Evolutionary conservation across 2,888 invertebrate species (phyloP).

Genomic region (Eristalinus sepulchralis): DNA sequence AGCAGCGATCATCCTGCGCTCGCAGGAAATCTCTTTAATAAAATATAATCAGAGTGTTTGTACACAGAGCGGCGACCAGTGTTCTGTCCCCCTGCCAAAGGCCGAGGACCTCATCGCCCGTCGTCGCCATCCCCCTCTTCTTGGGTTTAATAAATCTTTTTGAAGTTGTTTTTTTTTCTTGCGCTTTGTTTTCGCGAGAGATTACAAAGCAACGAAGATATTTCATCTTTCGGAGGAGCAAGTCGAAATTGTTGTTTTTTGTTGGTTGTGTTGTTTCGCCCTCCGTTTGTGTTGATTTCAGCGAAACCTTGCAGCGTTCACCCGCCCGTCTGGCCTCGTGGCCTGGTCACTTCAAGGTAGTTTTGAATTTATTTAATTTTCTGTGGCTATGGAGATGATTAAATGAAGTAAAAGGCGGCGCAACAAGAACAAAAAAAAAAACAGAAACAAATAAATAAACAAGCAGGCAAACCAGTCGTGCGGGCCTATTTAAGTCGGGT

Average conservation of each 20-base stretch:
- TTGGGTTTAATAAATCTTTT: conserved; percentile 27
- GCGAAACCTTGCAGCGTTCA: neutral
- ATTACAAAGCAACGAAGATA: neutral
- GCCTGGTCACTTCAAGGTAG: conserved; percentile 7
- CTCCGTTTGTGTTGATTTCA: neutral
- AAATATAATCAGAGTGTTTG: conserved; percentile 29
- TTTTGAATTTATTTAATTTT: conserved; percentile 3
- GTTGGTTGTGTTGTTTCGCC: no score
- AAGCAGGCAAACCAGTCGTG: neutral
- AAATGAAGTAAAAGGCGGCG: neutral
- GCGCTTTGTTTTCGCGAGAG: neutral
- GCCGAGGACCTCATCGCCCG: no score
- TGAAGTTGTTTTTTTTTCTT: neutral
- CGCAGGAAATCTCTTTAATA: conserved; percentile 46
- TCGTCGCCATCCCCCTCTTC: neutral
- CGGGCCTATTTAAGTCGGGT: conserved; percentile 18
- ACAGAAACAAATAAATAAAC: neutral
- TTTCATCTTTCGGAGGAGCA: neutral
- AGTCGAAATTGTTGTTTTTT: neutral
- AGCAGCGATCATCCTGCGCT: neutral
- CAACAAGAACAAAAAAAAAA: no score
- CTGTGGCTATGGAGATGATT: conserved; percentile 17
- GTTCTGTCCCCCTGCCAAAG: neutral
- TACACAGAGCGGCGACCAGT: neutral
- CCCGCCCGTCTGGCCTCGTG: neutral